These are phyloP conservation scores for Tragelaphus oryx DNA, from an alignment of 2,797 vertebrate genomes.

Conservation along the genomic window DNA sequence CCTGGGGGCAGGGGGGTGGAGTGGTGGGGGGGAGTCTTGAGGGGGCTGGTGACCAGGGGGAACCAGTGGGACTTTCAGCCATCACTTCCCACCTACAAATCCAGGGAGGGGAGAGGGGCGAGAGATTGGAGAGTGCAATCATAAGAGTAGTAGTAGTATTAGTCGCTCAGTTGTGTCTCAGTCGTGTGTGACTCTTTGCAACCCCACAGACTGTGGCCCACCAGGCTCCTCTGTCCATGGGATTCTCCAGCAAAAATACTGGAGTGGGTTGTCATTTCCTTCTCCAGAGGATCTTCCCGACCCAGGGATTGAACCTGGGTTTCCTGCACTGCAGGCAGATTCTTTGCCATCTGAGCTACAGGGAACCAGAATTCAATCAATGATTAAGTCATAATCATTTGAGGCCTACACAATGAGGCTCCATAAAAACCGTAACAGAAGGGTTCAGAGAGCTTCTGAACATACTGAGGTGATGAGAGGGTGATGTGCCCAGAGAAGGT, in stretches of 20 bases:
- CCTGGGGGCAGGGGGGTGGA: too few relatives aligned
- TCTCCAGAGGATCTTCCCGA: background rate
- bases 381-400: background rate
- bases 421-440: background rate
- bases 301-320: background rate
- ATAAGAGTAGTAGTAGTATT: accelerated
- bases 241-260: background rate
- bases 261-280: background rate
- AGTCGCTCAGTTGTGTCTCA: background rate
- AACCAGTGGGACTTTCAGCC: background rate
- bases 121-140: background rate
- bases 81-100: background rate
- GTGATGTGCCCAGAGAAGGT: too few relatives aligned
- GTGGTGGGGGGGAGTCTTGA: accelerated
- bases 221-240: background rate
- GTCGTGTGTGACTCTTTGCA: background rate
- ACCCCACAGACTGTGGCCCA: background rate
- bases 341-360: background rate
- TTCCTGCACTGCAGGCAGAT: background rate
- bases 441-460: background rate
- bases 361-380: background rate
- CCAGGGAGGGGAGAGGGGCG: background rate
- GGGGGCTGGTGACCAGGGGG: background rate
- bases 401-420: background rate
- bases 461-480: background rate